These are phyloP conservation scores for Rhinophrynus dorsalis DNA, from an alignment of 2,797 vertebrate species.

Conservation along the genomic window DNA sequence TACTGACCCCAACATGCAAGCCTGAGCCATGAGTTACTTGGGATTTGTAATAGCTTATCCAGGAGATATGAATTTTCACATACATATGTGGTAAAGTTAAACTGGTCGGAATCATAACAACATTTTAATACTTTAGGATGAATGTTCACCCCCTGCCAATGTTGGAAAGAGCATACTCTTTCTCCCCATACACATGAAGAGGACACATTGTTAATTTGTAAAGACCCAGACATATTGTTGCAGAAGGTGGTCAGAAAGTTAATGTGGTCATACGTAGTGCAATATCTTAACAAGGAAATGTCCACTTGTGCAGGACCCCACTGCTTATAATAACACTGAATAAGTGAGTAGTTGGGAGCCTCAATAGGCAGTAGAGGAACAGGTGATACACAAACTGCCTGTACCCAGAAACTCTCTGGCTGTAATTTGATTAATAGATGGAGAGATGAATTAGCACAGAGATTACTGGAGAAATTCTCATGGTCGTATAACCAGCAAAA, in stretches of 20 bases:
- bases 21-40: conserved; percentile 20
- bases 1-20: neutral
- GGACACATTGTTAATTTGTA: neutral
- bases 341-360: neutral
- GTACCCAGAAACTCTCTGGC: neutral
- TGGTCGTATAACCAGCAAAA: conserved; percentile 15
- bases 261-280: neutral
- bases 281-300: conserved; percentile 14
- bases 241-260: neutral
- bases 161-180: conserved; percentile 5
- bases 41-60: neutral
- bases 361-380: neutral
- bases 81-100: conserved; percentile 1
- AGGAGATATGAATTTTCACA: neutral
- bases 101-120: conserved; percentile 10
- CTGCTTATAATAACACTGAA: neutral
- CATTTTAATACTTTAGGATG: neutral
- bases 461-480: neutral
- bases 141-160: neutral
- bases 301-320: neutral
- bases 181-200: neutral
- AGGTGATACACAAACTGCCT: neutral
- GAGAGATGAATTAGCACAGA: conserved; percentile 13
- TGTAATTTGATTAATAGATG: neutral
- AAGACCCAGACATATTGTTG: neutral